Evolutionary conservation across 1,140 invertebrate species (phyloP).

Genomic region (Achatina immaculata): DNA sequence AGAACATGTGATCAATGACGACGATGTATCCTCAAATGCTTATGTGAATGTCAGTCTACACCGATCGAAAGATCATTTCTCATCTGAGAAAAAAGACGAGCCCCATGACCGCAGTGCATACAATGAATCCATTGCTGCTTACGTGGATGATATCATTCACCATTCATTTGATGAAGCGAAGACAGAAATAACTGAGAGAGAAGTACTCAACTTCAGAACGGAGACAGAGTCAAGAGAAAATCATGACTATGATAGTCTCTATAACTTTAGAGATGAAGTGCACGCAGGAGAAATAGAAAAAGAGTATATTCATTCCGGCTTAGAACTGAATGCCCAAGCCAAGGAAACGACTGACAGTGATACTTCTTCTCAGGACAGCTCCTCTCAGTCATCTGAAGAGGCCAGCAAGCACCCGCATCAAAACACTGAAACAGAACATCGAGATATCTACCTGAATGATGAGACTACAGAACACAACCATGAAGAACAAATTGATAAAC

Average conservation of each 20-base stretch:
- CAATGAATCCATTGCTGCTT: neutral
- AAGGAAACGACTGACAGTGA: too few species aligned
- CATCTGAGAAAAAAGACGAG: neutral
- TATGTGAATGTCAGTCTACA: neutral
- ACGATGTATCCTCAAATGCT: neutral
- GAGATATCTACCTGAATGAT: too few species aligned
- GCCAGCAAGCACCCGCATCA: too few species aligned
- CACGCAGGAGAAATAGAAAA: too few species aligned
- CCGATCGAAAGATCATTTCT: too few species aligned
- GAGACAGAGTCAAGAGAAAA: neutral
- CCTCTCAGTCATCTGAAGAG: too few species aligned
- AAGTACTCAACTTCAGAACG: neutral
- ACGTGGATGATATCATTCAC: neutral
- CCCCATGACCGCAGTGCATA: neutral
- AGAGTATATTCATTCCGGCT: too few species aligned
- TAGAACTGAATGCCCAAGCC: too few species aligned
- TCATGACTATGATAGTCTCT: neutral
- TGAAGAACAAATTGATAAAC: too few species aligned
- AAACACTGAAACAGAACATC: too few species aligned
- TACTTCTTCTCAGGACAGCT: too few species aligned
- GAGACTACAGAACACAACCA: too few species aligned
- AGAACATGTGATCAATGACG: neutral
- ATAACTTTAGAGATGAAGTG: neutral
- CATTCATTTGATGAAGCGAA: neutral
- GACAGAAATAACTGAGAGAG: neutral